Percentiles rank a stretch among this genome's conserved stretches.
Conservation (phyloP, 2,888 invertebrate species). For the Polymixis flavicincta region DNA sequence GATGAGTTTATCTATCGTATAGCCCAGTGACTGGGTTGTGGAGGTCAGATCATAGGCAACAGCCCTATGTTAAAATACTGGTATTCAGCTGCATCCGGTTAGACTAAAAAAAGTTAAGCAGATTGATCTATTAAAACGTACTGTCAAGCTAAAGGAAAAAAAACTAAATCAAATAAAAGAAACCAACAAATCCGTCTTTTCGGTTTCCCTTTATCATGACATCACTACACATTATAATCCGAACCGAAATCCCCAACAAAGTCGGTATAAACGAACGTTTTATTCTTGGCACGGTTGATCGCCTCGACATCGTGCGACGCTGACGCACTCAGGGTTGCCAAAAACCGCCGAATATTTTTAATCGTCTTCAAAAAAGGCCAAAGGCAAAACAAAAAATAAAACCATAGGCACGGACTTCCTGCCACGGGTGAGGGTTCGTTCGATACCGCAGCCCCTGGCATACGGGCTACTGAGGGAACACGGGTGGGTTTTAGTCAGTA, state of each 20-base stretch:
- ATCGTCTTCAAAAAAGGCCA: neutral
- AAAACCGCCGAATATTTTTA: conserved; percentile 11
- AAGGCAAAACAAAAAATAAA: neutral
- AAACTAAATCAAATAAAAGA: neutral
- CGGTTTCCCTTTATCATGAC: conserved; percentile 29
- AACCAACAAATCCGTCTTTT: neutral
- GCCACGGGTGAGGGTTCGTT: no score
- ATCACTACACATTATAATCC: conserved; percentile 50
- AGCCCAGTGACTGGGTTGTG: neutral
- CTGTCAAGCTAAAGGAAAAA: neutral
- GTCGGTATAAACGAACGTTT: conserved; percentile 46
- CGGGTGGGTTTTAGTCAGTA: no score
- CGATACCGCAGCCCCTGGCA: no score
- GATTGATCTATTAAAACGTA: neutral
- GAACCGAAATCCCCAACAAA: conserved; percentile 45
- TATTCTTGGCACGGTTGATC: conserved; percentile 50
- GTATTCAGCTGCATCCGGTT: neutral
- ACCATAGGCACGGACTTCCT: no score
- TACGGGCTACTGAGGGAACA: no score
- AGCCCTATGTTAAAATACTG: neutral
- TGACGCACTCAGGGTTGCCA: conserved; percentile 42
- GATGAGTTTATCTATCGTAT: neutral
- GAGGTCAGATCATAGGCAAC: neutral
- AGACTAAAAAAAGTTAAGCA: no score
- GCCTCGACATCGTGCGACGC: conserved; percentile 36